Evolutionary conservation across 2,113 vertebrate species (phyloP).

Genomic region (Gasterosteus nipponicus): DNA sequence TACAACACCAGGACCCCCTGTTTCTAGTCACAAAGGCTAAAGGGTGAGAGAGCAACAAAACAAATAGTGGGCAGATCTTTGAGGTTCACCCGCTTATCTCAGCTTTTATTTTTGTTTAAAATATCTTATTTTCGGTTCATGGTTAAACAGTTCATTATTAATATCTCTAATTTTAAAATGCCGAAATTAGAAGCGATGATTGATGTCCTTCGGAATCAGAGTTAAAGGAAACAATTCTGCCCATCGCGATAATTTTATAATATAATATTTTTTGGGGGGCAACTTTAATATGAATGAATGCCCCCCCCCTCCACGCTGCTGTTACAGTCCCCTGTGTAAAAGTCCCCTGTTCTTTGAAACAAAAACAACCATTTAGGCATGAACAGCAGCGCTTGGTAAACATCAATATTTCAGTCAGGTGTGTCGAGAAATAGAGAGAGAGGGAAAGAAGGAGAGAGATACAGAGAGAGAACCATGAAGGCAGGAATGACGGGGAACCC

Average conservation of each 20-base stretch:
- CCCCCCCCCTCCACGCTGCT: no score
- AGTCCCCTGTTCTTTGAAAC: slow-evolving; percentile 60
- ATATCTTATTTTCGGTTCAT: no score
- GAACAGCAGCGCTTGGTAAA: slow-evolving; percentile 67
- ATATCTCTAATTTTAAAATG: no score
- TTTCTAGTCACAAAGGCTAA: background rate
- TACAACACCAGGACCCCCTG: no score
- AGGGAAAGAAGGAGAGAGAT: slow-evolving; percentile 46
- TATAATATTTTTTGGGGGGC: background rate
- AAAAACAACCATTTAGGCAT: slow-evolving; percentile 76
- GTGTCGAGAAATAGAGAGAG: slow-evolving; percentile 66
- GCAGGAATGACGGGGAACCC: slow-evolving; percentile 52
- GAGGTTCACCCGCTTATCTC: background rate
- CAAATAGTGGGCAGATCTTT: background rate
- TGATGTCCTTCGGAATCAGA: background rate
- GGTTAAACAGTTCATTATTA: no score
- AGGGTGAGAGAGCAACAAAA: background rate
- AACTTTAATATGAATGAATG: background rate
- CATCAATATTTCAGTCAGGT: slow-evolving; percentile 81
- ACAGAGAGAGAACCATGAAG: slow-evolving; percentile 38
- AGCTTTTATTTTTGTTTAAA: background rate
- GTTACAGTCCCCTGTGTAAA: slow-evolving; percentile 4
- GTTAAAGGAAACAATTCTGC: background rate
- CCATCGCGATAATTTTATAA: background rate
- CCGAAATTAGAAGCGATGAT: no score